These are phyloP conservation scores for Oreocharis arfaki DNA, from an alignment of 2,113 vertebrate genomes.

Conservation along the genomic window DNA sequence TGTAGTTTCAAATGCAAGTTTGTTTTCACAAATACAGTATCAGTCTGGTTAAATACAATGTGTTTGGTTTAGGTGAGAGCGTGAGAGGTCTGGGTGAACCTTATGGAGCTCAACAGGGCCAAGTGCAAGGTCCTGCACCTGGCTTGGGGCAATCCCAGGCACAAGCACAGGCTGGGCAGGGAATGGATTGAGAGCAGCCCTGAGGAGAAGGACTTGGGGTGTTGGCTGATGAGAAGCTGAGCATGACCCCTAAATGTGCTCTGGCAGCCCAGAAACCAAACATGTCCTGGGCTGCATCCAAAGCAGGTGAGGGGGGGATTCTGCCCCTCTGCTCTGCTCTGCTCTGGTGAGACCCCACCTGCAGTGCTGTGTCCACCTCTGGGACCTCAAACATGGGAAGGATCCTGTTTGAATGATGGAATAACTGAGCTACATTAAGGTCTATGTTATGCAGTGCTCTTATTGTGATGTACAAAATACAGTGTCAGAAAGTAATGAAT, in stretches of 20 bases:
- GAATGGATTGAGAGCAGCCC: background rate
- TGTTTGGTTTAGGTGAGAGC: background rate
- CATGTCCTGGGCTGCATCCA: background rate
- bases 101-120: background rate
- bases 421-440: rapidly evolving
- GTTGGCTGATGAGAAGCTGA: background rate
- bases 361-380: background rate
- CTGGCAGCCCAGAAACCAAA: background rate
- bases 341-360: background rate
- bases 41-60: background rate
- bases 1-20: background rate
- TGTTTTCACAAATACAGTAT: background rate
- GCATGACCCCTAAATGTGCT: background rate
- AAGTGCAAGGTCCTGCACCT: background rate
- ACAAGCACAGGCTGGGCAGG: background rate
- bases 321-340: background rate
- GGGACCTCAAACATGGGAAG: background rate
- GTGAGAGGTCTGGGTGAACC: background rate
- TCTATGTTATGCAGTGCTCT: rapidly evolving
- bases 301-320: background rate
- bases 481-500: background rate
- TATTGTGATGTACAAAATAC: rapidly evolving
- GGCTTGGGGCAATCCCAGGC: background rate
- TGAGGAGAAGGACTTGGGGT: background rate
- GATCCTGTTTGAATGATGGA: background rate